Base-by-base conservation (phyloP, 2,888 invertebrate genomes). In the Pharmacophagus antenor region DNA sequence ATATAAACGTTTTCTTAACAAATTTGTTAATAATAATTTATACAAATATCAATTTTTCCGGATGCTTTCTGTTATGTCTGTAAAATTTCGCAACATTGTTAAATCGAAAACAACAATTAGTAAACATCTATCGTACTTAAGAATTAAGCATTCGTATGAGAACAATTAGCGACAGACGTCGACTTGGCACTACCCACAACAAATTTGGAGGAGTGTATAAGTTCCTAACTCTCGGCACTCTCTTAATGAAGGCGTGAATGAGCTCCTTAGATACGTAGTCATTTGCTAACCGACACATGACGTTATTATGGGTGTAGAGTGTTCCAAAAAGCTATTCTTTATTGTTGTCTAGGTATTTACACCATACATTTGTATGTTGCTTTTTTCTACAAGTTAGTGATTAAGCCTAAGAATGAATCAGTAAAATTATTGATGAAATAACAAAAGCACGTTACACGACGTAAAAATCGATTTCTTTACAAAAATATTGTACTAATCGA, bases 201-300 rank as follows among this genome's bases (percentile, higher is more conserved):
- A 69, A 71, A 76, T 75, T 71, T 70, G 65, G 68, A 65, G 71
- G 71, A 72, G 68, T 67, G 65, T 62, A 64, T 67, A 67, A 70
- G 65, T 70, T 69, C 67, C 67, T 67, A 69, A 69, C 70, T 68
- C 73, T 72, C 69, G 56, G 67, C 65, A 51, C 46, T 63, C 69
- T 63, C 68, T 75, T 79, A 80, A 79, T 80, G 79, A 80, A 74
- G 70, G 71, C 67, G 70, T 66, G 67, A 65, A 68, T 66, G 67
- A 64, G 67, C 62, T 66, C 63, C 62, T 63, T 58, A 66, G 65
- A 64, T 67, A 67, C 66, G 65, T 63, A 68, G 66, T 70, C 70
- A 68, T 70, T 73, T 67, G 69, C 56, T 65, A 64, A 69, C 63
- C 65, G 67, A 66, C 68, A 70, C 72, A 72, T 71, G 72, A 72